Base-by-base conservation (phyloP, 2,113 vertebrate species). In the Ellobius talpinus region DNA sequence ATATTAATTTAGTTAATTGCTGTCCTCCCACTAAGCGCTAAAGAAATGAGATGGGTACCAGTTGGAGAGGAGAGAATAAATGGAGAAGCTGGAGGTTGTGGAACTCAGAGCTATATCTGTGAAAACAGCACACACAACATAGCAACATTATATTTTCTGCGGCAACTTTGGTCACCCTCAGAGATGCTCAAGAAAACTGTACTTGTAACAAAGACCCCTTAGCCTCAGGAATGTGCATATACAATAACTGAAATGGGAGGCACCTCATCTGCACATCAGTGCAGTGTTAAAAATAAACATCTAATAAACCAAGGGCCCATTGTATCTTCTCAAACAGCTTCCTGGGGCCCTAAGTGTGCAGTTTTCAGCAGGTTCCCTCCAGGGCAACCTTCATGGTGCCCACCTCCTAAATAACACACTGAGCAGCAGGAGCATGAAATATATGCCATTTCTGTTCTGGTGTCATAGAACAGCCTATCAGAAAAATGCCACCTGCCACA, bases 1-100 rank as follows among this genome's bases (percentile, higher is more conserved):
- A 47, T 66, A 81, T 94, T 93, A 66, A 93, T 79, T 90, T 89
- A 76, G 45, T 92, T 74, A 88, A 86, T 70, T 93, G 87, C 70
- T 94, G 91, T 91, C 52, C 87, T 94, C 29, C 72, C 26, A 93
- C 77, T 45, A 91, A 95, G 77, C 81, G 79, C 12, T 63, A 82
- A 96, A 94, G n/a, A 86, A 89, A 91, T 73, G 61, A 63, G 68
- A 45, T 9, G 36, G 91, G 81, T 77, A 39, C 61, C 24, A 63
- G 26, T 8, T 77, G 45, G 24, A 33, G 31, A 93, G 2, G 17
- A 87, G 78, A 87, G 50, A 89, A 8, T 58, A 17, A 61, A n/a
- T 8, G 2, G 24, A 85, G 45, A 42, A 70, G 10, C 42, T 47
- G 8, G 93, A 12, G 11, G 31, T 0, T 88, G 29, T 16, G 39